Evolutionary conservation across 2,888 invertebrate species (phyloP).

Genomic region (Drosophila suboccidentalis): DNA sequence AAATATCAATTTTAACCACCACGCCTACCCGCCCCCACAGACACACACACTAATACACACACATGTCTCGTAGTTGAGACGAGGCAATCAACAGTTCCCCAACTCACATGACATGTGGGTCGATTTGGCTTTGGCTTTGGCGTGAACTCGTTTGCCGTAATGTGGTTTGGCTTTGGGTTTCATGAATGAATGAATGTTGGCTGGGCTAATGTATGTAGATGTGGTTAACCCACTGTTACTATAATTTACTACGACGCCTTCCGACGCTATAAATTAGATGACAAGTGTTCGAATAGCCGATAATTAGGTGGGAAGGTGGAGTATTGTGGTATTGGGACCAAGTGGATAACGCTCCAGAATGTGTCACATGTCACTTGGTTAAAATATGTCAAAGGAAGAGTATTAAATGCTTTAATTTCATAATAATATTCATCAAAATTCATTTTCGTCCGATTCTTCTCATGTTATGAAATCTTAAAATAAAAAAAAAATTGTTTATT

Average conservation of each 20-base stretch:
- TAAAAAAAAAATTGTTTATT: too few species aligned
- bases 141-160: slow-evolving; percentile 53
- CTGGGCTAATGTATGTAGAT: slow-evolving; percentile 17
- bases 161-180: slow-evolving; percentile 40
- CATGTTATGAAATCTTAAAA: too few species aligned
- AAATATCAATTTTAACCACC: slow-evolving; percentile 54
- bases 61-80: slow-evolving; percentile 8
- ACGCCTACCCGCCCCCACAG: slow-evolving; percentile 46
- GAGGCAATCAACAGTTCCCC: slow-evolving; percentile 24
- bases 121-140: slow-evolving; percentile 38
- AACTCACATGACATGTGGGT: slow-evolving; percentile 38
- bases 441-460: too few species aligned
- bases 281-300: slow-evolving; percentile 34
- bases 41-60: background rate
- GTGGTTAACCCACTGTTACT: slow-evolving; percentile 49
- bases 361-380: background rate
- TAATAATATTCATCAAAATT: too few species aligned
- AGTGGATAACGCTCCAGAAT: slow-evolving; percentile 34
- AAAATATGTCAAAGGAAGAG: too few species aligned
- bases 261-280: slow-evolving; percentile 22
- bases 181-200: slow-evolving; percentile 60
- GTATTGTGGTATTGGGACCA: slow-evolving; percentile 5
- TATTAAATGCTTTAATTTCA: too few species aligned
- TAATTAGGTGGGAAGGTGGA: background rate
- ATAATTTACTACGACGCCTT: slow-evolving; percentile 49